These are phyloP conservation scores for Urosaurus nigricauda DNA, from an alignment of 2,797 vertebrate genomes.

Conservation along the genomic window DNA sequence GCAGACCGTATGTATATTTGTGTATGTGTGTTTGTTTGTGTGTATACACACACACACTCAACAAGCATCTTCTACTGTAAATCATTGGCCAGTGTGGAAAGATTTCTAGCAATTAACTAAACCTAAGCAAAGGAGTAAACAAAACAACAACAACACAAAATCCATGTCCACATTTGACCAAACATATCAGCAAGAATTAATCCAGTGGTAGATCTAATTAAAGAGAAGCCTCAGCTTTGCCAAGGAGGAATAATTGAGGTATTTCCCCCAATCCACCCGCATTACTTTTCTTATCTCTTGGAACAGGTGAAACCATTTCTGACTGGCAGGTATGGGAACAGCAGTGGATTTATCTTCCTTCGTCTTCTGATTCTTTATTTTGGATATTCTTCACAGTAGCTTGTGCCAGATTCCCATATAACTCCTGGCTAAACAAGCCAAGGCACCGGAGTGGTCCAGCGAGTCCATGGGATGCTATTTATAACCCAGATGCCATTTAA, in stretches of 20 bases:
- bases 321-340: constrained; percentile 28
- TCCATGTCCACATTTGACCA: neutral
- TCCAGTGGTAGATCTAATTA: neutral
- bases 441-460: constrained; percentile 48
- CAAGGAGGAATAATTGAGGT: neutral
- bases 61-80: too few species aligned
- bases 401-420: constrained; percentile 64
- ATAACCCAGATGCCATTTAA: constrained; percentile 65
- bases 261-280: rapidly evolving
- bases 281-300: neutral
- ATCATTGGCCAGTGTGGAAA: too few species aligned
- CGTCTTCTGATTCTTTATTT: constrained; percentile 55
- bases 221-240: neutral
- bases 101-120: too few species aligned
- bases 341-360: constrained; percentile 32
- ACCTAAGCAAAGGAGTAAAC: neutral
- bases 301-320: neutral
- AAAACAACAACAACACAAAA: too few species aligned
- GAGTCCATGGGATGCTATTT: constrained; percentile 69
- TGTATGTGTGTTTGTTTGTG: too few species aligned
- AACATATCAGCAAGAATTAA: neutral
- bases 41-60: too few species aligned
- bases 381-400: constrained; percentile 57
- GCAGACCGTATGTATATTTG: too few species aligned
- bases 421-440: constrained; percentile 63